A percentile compares a stretch with the other conserved stretches of the same genome.
phyloP scores from a whole-genome alignment of 2,113 vertebrate species.

The Siphamia tubifer region DNA sequence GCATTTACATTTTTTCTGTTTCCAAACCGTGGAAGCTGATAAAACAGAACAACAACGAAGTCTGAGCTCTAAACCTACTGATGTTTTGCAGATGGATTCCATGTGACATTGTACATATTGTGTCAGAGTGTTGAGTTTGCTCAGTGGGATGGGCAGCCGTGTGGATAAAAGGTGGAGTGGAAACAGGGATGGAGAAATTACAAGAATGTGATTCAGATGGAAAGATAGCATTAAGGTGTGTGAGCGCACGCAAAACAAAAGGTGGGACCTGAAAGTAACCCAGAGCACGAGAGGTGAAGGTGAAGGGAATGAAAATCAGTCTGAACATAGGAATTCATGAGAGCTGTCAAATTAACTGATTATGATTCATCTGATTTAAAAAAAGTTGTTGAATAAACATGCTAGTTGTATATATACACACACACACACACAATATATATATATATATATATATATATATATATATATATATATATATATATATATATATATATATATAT shows the following conservation, averaged over 20 bases:
- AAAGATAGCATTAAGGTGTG: not conserved
- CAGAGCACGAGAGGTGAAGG: not conserved
- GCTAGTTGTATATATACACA: no score
- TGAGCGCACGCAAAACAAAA: not conserved
- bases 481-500: no score
- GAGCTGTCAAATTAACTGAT: not conserved
- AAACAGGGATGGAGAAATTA: not conserved
- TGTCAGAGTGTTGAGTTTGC: constrained; percentile 46
- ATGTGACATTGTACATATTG: constrained; percentile 4
- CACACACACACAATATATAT: no score
- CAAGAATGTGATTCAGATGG: constrained; percentile 7
- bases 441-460: no score
- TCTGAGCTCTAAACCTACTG: no score
- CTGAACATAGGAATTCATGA: not conserved
- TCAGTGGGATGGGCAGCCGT: constrained; percentile 63
- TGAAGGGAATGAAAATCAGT: not conserved
- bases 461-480: no score
- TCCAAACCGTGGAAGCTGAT: no score
- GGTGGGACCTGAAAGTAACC: not conserved
- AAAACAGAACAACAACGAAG: no score
- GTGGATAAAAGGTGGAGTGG: constrained; percentile 55
- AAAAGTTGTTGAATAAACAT: no score
- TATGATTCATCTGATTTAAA: no score
- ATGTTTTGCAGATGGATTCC: not conserved
- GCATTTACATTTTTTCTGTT: no score